Base-by-base conservation (phyloP, 2,113 vertebrate species). In the Tyrannus savana region DNA sequence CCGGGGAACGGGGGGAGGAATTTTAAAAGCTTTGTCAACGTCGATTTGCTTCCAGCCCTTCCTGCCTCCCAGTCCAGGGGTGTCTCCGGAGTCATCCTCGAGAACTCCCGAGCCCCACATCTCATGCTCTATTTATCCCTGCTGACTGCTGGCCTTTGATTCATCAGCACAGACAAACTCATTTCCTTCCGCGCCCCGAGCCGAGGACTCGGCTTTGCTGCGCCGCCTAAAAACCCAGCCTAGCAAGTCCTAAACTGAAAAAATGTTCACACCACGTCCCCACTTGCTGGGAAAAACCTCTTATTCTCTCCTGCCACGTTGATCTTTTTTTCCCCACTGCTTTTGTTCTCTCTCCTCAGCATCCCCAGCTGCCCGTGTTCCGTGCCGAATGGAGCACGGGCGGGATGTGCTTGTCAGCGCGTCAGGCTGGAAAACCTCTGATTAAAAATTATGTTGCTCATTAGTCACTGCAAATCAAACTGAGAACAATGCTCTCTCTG, bases 391-490 rank as follows among this genome's bases (percentile, higher is more conserved):
- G 68, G 41, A 93, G 46, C 56, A 8, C 60, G 15, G 7, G 74
- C 68, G 73, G 55, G 71, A 90, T 80, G 75, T 13, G 60, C 74
- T 82, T 91, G 95, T 96, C 97, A 93, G 76, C 14, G 25, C 53
- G 87, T 95, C 92, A 69, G 95, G 63, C 83, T 96, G 31, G 64
- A 87, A 96, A 93, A 97, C 87, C 88, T 46, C 18, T 72, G 96
- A 97, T 97, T 97, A 96, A 97, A 97, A 98, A 96, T 97, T 91
- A 95, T 95, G 89, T 81, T 94, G 87, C 89, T 97, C 96, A 89
- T 98, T 97, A 97, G 67, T 74, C 81, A 71, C 35, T 69, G 76
- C 90, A 92, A 97, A 97, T 97, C 96, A 97, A 97, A 93, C 39
- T 2, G 64, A 79, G 63, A 96, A 95, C 92, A 95, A 95, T 47